A percentile compares a stretch with the other conserved stretches of the same genome.
Evolutionary conservation across 1,140 invertebrate genomes (phyloP).

Genomic region (Ostrea denselamellosa): DNA sequence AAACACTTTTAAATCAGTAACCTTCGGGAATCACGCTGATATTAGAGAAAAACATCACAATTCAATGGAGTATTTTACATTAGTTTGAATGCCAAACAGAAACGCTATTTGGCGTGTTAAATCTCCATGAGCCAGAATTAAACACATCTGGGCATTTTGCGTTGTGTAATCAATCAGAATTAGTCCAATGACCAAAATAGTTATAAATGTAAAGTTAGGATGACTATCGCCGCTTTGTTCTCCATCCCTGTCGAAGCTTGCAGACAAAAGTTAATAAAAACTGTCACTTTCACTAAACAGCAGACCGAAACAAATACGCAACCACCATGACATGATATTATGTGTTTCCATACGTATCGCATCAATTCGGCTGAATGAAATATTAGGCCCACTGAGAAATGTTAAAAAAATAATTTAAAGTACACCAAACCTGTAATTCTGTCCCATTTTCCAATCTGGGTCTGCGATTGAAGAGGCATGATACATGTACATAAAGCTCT

Average conservation of each 20-base stretch:
- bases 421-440: too few relatives aligned
- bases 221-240: neutral
- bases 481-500: too few relatives aligned
- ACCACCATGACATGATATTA: neutral
- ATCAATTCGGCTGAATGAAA: too few relatives aligned
- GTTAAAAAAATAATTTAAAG: too few relatives aligned
- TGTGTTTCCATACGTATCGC: neutral
- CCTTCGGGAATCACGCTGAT: neutral
- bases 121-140: neutral
- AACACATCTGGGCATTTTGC: neutral
- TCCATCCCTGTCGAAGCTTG: neutral
- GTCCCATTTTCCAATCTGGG: too few relatives aligned
- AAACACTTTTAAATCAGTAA: neutral
- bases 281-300: neutral
- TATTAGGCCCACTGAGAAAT: too few relatives aligned
- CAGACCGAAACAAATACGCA: neutral
- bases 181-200: neutral
- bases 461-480: too few relatives aligned
- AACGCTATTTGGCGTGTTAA: conserved; percentile 5
- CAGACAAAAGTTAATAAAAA: neutral
- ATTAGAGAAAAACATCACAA: neutral
- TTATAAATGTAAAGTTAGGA: conserved; percentile 20
- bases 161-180: conserved; percentile 1
- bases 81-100: neutral
- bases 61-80: neutral